Evolutionary conservation across 2,888 invertebrate species (phyloP), one percentile per base, ranked within the genome.

Genomic region (Acrobasis consociella): DNA sequence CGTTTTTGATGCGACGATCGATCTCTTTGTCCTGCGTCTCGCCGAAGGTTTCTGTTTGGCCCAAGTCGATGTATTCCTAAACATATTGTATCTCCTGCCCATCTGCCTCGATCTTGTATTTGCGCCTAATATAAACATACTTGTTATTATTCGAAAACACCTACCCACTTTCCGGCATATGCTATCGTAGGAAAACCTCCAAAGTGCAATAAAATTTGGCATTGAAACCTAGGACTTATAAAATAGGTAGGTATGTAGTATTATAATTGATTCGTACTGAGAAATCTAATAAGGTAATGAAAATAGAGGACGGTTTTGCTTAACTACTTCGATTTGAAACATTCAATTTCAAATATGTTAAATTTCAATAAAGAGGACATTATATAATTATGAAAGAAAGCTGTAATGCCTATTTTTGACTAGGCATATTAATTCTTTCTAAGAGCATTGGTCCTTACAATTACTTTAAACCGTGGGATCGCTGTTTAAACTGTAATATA

Each of bases 401-500:
- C n/a, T n/a, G n/a, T n/a, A 7, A 31, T 31, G 31, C 7, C 2
- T 31, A 5, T 31, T 31, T 31, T 31, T 31, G 31, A 31, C 5
- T 31, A 31, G 31, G 31, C 22, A 22, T 31, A 31, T 8, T 31
- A 5, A 31, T 31, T 2, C 31, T 31, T 31, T 31, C 7, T 31
- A 31, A 5, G 31, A 31, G 31, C 2, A 31, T 31, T 0, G 31
- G 31, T 8, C 31, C 31, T 31, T 31, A 31, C 8, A 31, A 31
- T 7, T 46, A n/a, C 46, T 46, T 46, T 7, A 46, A 46, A n/a
- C 46, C 3, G 11, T 46, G 11, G 7, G 2, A 13, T 10, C 9
- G 1, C n/a, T 52, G 52, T 52, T 52, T 31, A 42, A 56, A 56
- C 56, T 56, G 56, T 42, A 56, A 60, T 61, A 61, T 58, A 63